Conservation (phyloP, 2,797 vertebrate species). For the Phaenicophaeus curvirostris region DNA sequence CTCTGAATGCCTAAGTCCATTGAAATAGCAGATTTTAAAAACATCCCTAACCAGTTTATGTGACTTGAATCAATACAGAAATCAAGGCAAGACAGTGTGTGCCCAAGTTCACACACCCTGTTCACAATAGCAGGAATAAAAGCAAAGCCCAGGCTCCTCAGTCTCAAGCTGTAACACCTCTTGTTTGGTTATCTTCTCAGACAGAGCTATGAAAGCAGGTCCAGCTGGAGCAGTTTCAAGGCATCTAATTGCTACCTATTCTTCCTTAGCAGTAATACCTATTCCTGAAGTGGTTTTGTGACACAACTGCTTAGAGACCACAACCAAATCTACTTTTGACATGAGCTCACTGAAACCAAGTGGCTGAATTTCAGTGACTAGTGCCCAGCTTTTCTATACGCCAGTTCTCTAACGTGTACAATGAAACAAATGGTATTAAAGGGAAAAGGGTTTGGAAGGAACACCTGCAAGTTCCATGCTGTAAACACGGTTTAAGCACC, state of each 20-base stretch:
- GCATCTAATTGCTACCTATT: background rate
- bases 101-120: background rate
- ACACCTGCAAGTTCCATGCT: background rate
- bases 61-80: background rate
- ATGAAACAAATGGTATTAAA: background rate
- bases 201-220: background rate
- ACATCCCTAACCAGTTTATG: background rate
- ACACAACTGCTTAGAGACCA: background rate
- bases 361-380: background rate
- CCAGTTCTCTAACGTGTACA: background rate
- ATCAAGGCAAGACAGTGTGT: background rate
- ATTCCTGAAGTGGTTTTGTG: slow-evolving; percentile 4
- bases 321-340: slow-evolving; percentile 8
- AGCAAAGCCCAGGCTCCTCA: background rate
- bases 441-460: background rate
- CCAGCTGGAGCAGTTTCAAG: background rate
- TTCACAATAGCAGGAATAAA: background rate
- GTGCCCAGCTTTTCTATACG: background rate
- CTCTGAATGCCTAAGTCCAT: background rate
- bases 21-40: background rate
- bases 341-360: background rate
- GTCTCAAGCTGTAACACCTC: background rate
- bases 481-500: background rate
- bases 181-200: background rate
- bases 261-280: background rate